Evolutionary conservation across 2,113 vertebrate genomes (phyloP).

Genomic region (Melanostigma gelatinosum): DNA sequence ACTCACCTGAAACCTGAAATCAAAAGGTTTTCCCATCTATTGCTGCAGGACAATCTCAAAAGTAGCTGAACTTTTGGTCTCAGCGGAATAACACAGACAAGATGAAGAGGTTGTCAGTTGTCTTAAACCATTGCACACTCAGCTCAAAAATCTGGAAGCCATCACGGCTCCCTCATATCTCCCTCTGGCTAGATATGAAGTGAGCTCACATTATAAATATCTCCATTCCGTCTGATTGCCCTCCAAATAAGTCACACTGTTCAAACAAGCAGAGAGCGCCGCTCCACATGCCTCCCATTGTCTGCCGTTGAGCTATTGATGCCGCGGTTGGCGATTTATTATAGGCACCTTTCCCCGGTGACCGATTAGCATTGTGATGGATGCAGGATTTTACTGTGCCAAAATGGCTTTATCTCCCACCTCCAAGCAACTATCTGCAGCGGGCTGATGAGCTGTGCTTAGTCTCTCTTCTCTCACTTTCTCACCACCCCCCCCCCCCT

Average conservation of each 20-base stretch:
- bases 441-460: slow-evolving; percentile 68
- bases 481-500: slow-evolving; percentile 4
- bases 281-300: slow-evolving; percentile 69
- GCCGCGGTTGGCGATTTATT: slow-evolving; percentile 74
- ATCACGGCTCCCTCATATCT: slow-evolving; percentile 68
- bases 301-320: slow-evolving; percentile 73
- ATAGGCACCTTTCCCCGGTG: slow-evolving; percentile 79
- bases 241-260: slow-evolving; percentile 80
- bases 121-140: slow-evolving; percentile 9
- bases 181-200: slow-evolving; percentile 57
- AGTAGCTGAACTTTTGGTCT: slow-evolving; percentile 48
- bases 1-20: slow-evolving; percentile 10
- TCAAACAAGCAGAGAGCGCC: slow-evolving; percentile 74
- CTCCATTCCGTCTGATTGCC: slow-evolving; percentile 74
- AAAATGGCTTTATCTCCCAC: slow-evolving; percentile 79
- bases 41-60: background rate
- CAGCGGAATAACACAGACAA: slow-evolving; percentile 16
- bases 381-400: slow-evolving; percentile 76
- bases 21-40: slow-evolving; percentile 27
- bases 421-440: slow-evolving; percentile 68
- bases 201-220: slow-evolving; percentile 79
- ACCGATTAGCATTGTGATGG: slow-evolving; percentile 81
- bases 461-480: slow-evolving; percentile 44
- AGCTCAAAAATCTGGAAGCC: slow-evolving; percentile 72
- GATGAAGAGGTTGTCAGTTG: slow-evolving; percentile 52